Percentiles rank a stretch among this genome's conserved stretches.
phyloP scores from a whole-genome alignment of 2,797 vertebrate genomes.

The Oreonectes daqikongensis region DNA sequence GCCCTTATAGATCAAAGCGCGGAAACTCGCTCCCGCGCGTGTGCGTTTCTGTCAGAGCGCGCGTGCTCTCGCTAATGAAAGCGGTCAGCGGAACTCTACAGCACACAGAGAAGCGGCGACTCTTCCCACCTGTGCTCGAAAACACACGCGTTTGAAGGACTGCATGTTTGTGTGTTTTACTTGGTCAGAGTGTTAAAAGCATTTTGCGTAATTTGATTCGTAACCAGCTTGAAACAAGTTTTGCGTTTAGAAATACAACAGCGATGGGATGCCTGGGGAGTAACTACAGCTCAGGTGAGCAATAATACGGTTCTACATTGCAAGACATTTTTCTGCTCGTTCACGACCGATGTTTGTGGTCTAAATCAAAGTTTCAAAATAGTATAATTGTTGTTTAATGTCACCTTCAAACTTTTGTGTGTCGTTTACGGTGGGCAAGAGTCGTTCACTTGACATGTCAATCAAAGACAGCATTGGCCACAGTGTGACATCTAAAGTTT shows the following conservation, averaged over 20 bases:
- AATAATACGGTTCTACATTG: not conserved
- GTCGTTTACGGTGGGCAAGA: not conserved
- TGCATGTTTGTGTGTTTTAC: not conserved
- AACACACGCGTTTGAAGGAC: not conserved
- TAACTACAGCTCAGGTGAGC: conserved; percentile 13
- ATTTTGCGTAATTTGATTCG: not conserved
- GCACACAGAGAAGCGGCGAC: not conserved
- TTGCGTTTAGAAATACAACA: not conserved
- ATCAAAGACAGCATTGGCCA: not conserved
- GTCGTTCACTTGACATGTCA: not conserved
- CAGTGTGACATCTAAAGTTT: not conserved
- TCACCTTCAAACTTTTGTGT: not conserved
- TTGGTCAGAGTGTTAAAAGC: not conserved
- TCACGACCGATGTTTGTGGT: not conserved
- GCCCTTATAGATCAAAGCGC: not conserved
- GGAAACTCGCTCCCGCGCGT: not conserved
- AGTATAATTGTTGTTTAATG: not conserved
- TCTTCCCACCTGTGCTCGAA: not conserved
- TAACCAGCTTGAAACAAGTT: not conserved
- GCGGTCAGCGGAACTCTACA: not conserved
- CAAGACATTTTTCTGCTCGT: not conserved
- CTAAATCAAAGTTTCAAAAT: not conserved
- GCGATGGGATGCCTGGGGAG: not conserved
- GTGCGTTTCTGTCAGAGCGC: not conserved
- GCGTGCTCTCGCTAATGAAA: not conserved